Evolutionary conservation across 2,888 invertebrate species (phyloP), one percentile per base, ranked within the genome.

Genomic region (Omphaloscelis lunosa): DNA sequence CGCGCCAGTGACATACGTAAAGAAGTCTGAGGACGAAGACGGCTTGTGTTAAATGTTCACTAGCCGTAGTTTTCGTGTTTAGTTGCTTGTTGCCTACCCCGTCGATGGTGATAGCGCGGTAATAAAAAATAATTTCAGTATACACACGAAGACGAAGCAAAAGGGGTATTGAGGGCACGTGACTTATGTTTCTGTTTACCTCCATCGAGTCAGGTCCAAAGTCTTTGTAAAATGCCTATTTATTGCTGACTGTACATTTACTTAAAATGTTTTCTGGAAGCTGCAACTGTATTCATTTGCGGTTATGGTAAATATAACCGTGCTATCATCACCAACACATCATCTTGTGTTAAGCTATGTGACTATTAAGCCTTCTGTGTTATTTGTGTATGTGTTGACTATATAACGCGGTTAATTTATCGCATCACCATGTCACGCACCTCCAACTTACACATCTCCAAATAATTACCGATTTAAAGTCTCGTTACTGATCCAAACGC

Each of bases 21-120:
- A 86, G 79, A 90, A 91, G 27, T 80, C 87, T 0, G 94, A 92
- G 0, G 92, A 93, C 1, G 94, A 93, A 72, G 94, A 93, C 51
- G 94, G 63, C 11, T 77, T 91, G 69, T 91, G 91, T 71, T 91
- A 86, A 80, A 66, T 27, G 2, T 6, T 23, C 58, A 34, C 0
- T 15, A n/a, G 23, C 11, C 29, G 1, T 15, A 59, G 1, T 27
- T 17, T 45, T 45, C 8, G 11, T 67, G 17, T 71, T 84, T 15
- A 39, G 51, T 82, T 84, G 62, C 39, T 29, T 79, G 41, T 41
- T 39, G 15, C 6, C 8, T 51, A 45, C 27, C 53, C 62, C n/a
- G 34, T 41, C 39, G 12, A 53, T 45, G 72, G 53, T 68, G 81
- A 77, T 66, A 68, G 78, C 68, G 58, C 59, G 70, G 74, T 72